Conservation (phyloP, 2,888 invertebrate genomes). For the Epirrhoe tristata region DNA sequence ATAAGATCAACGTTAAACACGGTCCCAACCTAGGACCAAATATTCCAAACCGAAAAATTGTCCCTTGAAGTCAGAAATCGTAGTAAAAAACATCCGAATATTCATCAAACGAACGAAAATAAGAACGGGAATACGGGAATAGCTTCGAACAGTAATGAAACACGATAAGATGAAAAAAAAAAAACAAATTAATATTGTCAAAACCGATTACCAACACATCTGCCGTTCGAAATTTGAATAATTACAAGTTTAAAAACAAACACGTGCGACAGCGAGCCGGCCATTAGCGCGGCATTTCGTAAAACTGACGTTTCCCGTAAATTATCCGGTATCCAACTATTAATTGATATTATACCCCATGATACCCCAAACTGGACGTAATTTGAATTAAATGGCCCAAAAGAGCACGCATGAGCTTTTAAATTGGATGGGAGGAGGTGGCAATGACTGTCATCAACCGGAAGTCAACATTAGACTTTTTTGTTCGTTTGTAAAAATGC, state of each 20-base stretch:
- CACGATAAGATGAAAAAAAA: constrained; percentile 8
- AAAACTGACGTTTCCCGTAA: constrained; percentile 71
- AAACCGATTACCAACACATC: constrained; percentile 65
- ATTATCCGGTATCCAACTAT: constrained; percentile 53
- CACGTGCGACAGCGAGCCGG: constrained; percentile 50
- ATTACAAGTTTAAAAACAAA: constrained; percentile 59
- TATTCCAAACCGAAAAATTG: too few relatives aligned
- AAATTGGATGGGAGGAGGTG: constrained; percentile 38
- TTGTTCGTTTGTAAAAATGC: background rate
- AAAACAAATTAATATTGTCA: constrained; percentile 33
- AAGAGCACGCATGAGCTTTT: constrained; percentile 45
- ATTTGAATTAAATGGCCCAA: constrained; percentile 61
- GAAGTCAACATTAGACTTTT: constrained; percentile 11
- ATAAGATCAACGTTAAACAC: too few relatives aligned
- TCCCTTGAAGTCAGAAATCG: too few relatives aligned
- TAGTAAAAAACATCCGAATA: too few relatives aligned
- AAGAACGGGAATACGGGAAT: too few relatives aligned
- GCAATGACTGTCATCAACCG: constrained; percentile 23
- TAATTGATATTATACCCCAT: constrained; percentile 42
- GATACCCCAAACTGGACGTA: constrained; percentile 53
- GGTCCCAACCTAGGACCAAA: too few relatives aligned
- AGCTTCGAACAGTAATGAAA: background rate
- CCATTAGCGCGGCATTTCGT: constrained; percentile 63
- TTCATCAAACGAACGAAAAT: too few relatives aligned
- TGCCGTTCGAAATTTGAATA: constrained; percentile 81